Base-by-base conservation (phyloP, 2,888 invertebrate genomes). In the Andrena haemorrhoa region DNA sequence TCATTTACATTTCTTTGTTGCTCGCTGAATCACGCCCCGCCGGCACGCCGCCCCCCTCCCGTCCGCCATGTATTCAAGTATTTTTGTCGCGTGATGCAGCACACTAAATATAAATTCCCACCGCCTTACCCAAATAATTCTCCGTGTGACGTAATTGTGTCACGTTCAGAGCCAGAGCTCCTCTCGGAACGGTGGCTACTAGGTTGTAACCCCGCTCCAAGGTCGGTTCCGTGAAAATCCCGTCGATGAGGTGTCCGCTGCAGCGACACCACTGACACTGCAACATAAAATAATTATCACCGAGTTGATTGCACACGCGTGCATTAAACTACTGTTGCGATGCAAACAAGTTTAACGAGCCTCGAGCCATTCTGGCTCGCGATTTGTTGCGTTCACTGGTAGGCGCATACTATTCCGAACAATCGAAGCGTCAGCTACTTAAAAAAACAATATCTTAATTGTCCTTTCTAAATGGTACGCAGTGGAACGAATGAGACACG, bases 101-200 rank as follows among this genome's bases (percentile, higher is more conserved):
- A 12, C 16, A 64, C 31, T 12, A 56, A 58, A 64, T 41, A 71
- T 75, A 56, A 29, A 56, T 26, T 47, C 53, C 33, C 20, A 6
- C 61, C 23, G 8, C 31, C 79, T 94, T 94, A 98, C 98, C 98
- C 90, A 98, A 95, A 93, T 97, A 97, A 94, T 98, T 98, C 87
- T 96, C 96, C 92, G 97, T 97, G 90, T 97, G 96, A 80, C 96
- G 96, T 81, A 98, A 95, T 93, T 98, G 98, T 31, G 97, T 97
- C 91, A 98, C 96, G 91, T 98, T 97, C 89, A 98, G 96, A 91
- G 97, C 96, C 92, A 98, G 97, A 69, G 98, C 98, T 16, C 98
- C 98, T 71, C 95, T 95, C 0, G 98, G 98, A 74, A 98, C 96
- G 29, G 97, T 97, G 10, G 98, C 96, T 74, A 98, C 96, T 89